A percentile compares a stretch with the other conserved stretches of the same genome.
phyloP scores from a whole-genome alignment of 2,888 invertebrate genomes.

The Melinaea menophilus region DNA sequence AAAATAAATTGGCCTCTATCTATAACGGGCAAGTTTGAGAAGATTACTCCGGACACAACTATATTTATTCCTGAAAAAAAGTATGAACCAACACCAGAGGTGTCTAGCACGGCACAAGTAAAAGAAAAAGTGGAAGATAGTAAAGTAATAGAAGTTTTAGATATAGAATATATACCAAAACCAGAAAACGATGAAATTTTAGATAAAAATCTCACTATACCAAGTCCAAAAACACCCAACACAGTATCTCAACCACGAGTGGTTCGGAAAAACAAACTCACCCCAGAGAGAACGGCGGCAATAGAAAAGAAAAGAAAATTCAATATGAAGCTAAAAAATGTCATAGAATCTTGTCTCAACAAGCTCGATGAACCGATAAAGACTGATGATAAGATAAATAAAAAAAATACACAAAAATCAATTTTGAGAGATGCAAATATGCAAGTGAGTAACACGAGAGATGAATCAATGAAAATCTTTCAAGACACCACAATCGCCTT shows the following conservation, averaged over 20 bases:
- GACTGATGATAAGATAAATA: conserved; percentile 10
- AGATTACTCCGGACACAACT: conserved; percentile 48
- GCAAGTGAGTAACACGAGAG: conserved; percentile 28
- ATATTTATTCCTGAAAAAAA: conserved; percentile 42
- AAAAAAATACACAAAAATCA: conserved; percentile 11
- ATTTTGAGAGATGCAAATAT: conserved; percentile 12
- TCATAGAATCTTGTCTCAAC: conserved; percentile 57
- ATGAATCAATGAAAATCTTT: conserved; percentile 34
- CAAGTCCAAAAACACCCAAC: conserved; percentile 5
- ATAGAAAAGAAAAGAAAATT: conserved; percentile 65
- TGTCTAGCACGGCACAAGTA: conserved; percentile 3
- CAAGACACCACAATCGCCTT: conserved; percentile 48
- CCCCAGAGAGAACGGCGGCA: conserved; percentile 57
- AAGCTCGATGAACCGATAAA: conserved; percentile 34
- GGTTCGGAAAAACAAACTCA: conserved; percentile 43
- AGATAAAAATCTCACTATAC: conserved; percentile 1
- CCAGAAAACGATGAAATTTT: conserved; percentile 1
- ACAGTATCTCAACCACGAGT: conserved; percentile 19
- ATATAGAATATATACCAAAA: conserved; percentile 19
- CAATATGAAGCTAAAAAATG: conserved; percentile 64
- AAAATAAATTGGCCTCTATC: conserved; percentile 48
- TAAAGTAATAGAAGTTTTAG: conserved; percentile 21
- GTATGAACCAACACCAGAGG: conserved; percentile 2
- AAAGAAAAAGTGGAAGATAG: conserved; percentile 11
- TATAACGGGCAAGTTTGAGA: conserved; percentile 44